Percentiles rank a stretch among this genome's conserved stretches.
Evolutionary conservation across 2,113 vertebrate genomes (phyloP).

Genomic region (Castor canadensis): DNA sequence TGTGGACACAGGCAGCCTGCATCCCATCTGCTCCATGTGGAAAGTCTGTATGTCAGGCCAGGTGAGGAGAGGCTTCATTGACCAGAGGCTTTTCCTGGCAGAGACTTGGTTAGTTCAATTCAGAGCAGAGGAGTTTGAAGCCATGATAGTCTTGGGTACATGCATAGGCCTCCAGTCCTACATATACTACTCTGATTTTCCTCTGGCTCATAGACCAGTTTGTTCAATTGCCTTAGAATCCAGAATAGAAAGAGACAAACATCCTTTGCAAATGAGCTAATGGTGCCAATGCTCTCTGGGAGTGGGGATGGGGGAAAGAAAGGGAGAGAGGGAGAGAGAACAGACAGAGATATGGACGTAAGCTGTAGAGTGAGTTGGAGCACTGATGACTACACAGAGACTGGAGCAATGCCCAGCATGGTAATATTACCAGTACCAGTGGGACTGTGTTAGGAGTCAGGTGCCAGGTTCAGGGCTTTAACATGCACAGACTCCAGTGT

Average conservation of each 20-base stretch:
- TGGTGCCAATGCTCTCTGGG: too few relatives aligned
- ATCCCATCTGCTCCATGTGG: not conserved
- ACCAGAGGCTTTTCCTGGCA: too few relatives aligned
- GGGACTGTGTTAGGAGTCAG: not conserved
- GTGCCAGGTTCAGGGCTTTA: not conserved
- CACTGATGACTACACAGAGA: not conserved
- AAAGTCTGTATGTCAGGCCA: not conserved
- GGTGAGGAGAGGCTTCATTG: not conserved
- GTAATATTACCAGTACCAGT: too few relatives aligned
- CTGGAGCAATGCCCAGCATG: not conserved
- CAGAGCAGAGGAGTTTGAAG: not conserved
- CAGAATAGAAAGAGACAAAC: not conserved
- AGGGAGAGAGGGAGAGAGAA: not conserved
- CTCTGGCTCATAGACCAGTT: not conserved
- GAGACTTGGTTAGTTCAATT: not conserved
- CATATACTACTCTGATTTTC: not conserved
- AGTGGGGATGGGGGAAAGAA: not conserved
- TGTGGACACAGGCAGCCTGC: not conserved
- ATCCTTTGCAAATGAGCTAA: not conserved
- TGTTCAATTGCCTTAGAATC: not conserved
- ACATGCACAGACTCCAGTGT: not conserved
- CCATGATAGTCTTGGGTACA: not conserved
- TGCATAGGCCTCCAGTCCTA: not conserved
- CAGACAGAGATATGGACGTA: not conserved
- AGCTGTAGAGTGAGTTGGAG: not conserved